A percentile compares a stretch with the other conserved stretches of the same genome.
Conservation (phyloP, 2,113 vertebrate genomes). For the Ranitomeya variabilis region DNA sequence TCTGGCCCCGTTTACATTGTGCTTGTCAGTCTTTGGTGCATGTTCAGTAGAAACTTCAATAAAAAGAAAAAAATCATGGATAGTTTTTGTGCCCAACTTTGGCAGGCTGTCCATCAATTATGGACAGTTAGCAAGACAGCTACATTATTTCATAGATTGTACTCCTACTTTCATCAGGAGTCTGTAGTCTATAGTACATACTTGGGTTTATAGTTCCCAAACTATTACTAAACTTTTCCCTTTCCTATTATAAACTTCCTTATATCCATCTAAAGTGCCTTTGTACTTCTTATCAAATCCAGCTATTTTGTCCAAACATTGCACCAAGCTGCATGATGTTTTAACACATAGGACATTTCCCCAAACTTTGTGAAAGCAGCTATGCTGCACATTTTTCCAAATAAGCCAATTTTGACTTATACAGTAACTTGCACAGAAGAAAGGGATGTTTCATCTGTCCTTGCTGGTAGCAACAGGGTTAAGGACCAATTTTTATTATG, state of each 20-base stretch:
- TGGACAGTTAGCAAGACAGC: too few species aligned
- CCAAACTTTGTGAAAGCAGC: neutral
- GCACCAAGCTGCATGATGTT: neutral
- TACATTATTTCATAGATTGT: too few species aligned
- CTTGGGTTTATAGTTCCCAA: neutral
- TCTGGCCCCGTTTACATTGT: too few species aligned
- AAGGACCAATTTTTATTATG: neutral
- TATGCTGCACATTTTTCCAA: neutral
- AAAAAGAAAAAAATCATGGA: too few species aligned
- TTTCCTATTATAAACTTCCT: neutral
- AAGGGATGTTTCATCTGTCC: neutral
- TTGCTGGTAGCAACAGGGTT: neutral
- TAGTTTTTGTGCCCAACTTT: too few species aligned
- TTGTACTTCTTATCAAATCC: neutral
- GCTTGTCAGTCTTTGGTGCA: too few species aligned
- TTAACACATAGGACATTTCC: neutral
- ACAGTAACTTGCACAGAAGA: neutral
- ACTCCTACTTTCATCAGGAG: too few species aligned
- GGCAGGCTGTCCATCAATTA: too few species aligned
- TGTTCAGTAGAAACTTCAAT: too few species aligned
- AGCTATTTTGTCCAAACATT: neutral
- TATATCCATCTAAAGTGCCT: neutral
- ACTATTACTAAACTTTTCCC: neutral
- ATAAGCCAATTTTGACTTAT: neutral
- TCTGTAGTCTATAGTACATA: too few species aligned